A percentile compares a stretch with the other conserved stretches of the same genome.
Conservation (phyloP, 2,797 vertebrate species). For the Enteromius mattozi region DNA sequence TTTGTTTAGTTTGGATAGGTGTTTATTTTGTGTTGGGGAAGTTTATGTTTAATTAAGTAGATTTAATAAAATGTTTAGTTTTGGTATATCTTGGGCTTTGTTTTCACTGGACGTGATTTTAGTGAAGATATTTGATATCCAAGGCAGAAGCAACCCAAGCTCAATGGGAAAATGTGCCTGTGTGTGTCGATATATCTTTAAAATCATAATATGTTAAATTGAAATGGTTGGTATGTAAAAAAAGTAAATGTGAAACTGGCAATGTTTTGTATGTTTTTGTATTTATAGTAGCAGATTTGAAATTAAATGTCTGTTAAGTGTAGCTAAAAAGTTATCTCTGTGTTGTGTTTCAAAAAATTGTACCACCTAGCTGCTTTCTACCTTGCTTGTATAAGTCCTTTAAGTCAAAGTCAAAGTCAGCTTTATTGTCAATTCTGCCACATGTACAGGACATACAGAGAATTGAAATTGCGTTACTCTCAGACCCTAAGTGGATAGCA, state of each 20-base stretch:
- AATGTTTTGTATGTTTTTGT: background rate
- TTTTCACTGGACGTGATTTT: background rate
- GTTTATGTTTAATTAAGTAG: slow-evolving; percentile 3
- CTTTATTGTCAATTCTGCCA: no score
- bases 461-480: no score
- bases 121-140: background rate
- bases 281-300: background rate
- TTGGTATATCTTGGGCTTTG: background rate
- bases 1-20: background rate
- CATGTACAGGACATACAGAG: no score
- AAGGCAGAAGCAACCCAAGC: background rate
- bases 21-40: slow-evolving; percentile 3
- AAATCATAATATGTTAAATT: background rate
- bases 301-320: background rate
- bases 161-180: background rate
- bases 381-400: background rate
- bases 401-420: no score
- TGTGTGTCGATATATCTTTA: background rate
- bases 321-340: background rate
- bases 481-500: no score
- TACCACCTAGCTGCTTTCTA: background rate
- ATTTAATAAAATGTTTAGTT: slow-evolving; percentile 13
- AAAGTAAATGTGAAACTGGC: background rate
- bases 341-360: background rate
- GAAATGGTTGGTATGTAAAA: background rate